phyloP scores from a whole-genome alignment of 2,888 invertebrate genomes.

The Drosophila greeni region DNA sequence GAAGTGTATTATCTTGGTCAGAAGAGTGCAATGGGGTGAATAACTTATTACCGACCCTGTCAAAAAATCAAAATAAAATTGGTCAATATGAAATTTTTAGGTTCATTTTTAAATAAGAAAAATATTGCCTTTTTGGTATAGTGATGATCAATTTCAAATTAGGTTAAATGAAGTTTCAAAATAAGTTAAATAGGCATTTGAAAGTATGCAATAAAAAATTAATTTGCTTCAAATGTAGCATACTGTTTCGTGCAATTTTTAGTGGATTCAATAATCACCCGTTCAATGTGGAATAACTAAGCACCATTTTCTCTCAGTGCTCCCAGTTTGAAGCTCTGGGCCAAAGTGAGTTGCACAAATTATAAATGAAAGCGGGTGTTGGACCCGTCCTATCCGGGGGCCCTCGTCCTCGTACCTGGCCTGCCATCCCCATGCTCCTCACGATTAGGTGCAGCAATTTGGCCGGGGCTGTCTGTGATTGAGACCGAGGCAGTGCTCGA shows the following conservation, averaged over 20 bases:
- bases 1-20: too few relatives aligned
- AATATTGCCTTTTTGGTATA: too few relatives aligned
- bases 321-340: slow-evolving; percentile 21
- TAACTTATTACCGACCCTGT: too few relatives aligned
- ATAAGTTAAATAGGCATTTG: too few relatives aligned
- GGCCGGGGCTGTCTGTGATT: slow-evolving; percentile 68
- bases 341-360: slow-evolving; percentile 71
- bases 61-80: too few relatives aligned
- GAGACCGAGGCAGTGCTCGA: slow-evolving; percentile 73
- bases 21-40: too few relatives aligned
- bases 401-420: slow-evolving; percentile 15
- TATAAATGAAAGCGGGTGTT: slow-evolving; percentile 74
- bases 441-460: slow-evolving; percentile 74
- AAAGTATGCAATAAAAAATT: too few relatives aligned
- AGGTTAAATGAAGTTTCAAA: too few relatives aligned
- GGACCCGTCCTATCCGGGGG: slow-evolving; percentile 51
- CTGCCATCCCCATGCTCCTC: slow-evolving; percentile 54
- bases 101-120: too few relatives aligned
- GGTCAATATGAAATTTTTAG: too few relatives aligned
- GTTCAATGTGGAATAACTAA: not conserved
- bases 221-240: too few relatives aligned
- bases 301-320: slow-evolving; percentile 3
- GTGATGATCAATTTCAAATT: too few relatives aligned
- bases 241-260: not conserved
- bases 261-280: not conserved